phyloP scores from a whole-genome alignment of 1,140 invertebrate species.

The Lasioglossum albipes region DNA sequence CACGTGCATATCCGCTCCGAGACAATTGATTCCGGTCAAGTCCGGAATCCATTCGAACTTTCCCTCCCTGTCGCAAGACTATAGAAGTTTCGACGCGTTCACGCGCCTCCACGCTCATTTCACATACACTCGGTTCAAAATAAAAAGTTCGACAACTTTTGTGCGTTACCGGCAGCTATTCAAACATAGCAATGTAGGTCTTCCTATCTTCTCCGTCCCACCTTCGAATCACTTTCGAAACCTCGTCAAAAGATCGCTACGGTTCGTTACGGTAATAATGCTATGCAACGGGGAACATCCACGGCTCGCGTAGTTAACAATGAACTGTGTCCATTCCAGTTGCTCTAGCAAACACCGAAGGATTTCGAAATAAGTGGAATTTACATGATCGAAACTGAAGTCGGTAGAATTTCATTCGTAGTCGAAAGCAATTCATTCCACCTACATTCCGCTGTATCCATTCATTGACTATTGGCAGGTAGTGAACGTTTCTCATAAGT shows the following conservation, averaged over 20 bases:
- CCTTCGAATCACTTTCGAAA: background rate
- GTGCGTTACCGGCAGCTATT: background rate
- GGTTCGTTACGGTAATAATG: background rate
- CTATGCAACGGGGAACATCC: background rate
- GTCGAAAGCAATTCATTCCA: too few relatives aligned
- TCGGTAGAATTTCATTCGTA: too few relatives aligned
- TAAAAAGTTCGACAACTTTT: background rate
- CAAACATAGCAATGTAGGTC: background rate
- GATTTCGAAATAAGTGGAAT: too few relatives aligned
- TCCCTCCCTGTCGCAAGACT: background rate
- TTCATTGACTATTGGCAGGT: too few relatives aligned
- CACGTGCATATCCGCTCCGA: background rate
- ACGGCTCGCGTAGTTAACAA: background rate
- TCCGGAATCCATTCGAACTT: slow-evolving; percentile 2
- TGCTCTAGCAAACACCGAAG: too few relatives aligned
- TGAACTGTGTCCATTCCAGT: background rate
- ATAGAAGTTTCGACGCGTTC: background rate
- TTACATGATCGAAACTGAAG: too few relatives aligned
- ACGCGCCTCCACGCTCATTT: background rate
- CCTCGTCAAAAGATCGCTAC: background rate
- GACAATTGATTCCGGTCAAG: background rate
- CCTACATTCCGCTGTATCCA: too few relatives aligned
- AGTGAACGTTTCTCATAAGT: too few relatives aligned
- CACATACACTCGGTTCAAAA: background rate
- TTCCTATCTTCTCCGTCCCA: background rate